Base-by-base conservation (phyloP, 2,113 vertebrate genomes). In the Paracyprichromis sp. region DNA sequence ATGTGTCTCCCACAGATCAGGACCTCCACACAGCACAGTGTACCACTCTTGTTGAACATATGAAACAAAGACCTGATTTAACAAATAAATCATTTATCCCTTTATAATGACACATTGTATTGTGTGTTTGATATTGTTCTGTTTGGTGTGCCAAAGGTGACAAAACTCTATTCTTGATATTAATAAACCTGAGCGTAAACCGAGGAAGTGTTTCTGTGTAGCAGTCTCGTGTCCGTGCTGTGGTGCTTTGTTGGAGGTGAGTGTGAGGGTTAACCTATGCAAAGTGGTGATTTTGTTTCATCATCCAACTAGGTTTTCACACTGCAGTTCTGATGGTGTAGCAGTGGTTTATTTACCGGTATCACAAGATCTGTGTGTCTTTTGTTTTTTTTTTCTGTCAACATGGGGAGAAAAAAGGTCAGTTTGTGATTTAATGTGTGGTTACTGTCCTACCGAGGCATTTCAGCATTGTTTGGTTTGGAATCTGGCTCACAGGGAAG, bases 61-160 rank as follows among this genome's bases (percentile, higher is more conserved):
- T 80, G 57, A 88, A 85, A 40, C 80, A 88, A 87, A 90, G 87
- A 92, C 89, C 83, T 89, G 86, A 84, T 89, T 93, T 85, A 94
- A 73, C 14, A 45, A 78, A 95, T 94, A 93, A 94, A 91, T 85
- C 5, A 85, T 82, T 40, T 38, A 87, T 93, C 91, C 93, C 94
- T 95, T 96, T 94, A 94, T 92, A 90, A 92, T 54, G 88, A 90
- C 52, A 80, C 84, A 63, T 80, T 45, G 71, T 88, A 80, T 91
- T 90, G 91, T 93, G 93, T 17, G 80, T 93, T 88, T 92, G 81
- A 87, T 89, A 86, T 92, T 50, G 93, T 94, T 92, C 94, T 59
- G 71, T 94, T 89, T 66, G 36, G 83, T 45, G 86, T 84, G 79
- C 50, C 50, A 63, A 63, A 87, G 8, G 79, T 91, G 80, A 82